Conservation (phyloP, 2,888 invertebrate genomes). For the Leucoma salicis region DNA sequence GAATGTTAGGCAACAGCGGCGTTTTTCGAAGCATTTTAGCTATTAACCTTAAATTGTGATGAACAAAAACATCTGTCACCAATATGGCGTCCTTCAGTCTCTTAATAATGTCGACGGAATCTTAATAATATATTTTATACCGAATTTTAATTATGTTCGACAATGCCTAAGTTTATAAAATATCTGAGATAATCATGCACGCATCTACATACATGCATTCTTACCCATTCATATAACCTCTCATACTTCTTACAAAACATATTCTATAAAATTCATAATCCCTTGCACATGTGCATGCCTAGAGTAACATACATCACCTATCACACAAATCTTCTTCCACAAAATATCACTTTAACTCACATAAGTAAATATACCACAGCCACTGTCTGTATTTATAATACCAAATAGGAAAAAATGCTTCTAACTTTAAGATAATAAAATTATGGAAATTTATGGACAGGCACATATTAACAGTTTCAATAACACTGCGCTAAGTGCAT, state of each 20-base stretch:
- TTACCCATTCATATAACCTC: constrained; percentile 53
- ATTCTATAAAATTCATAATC: constrained; percentile 79
- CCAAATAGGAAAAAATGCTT: constrained; percentile 80
- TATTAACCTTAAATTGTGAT: constrained; percentile 44
- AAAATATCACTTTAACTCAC: constrained; percentile 67
- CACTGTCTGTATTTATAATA: constrained; percentile 82
- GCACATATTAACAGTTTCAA: constrained; percentile 62
- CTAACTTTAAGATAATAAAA: constrained; percentile 70
- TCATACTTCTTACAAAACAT: constrained; percentile 72
- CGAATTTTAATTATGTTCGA: constrained; percentile 66
- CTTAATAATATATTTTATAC: constrained; percentile 65
- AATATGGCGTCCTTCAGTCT: constrained; percentile 77
- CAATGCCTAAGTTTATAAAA: constrained; percentile 73
- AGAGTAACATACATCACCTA: constrained; percentile 75
- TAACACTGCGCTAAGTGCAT: constrained; percentile 70
- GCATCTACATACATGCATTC: constrained; percentile 49
- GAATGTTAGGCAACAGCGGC: background rate
- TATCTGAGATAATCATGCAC: constrained; percentile 58
- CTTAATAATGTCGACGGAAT: constrained; percentile 63
- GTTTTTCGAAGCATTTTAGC: background rate
- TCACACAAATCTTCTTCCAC: constrained; percentile 58
- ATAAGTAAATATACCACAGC: constrained; percentile 82
- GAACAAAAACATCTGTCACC: constrained; percentile 65
- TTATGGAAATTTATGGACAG: constrained; percentile 73
- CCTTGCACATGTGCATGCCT: constrained; percentile 82